Conservation (phyloP, 2,113 vertebrate genomes). For the Geococcyx californianus region DNA sequence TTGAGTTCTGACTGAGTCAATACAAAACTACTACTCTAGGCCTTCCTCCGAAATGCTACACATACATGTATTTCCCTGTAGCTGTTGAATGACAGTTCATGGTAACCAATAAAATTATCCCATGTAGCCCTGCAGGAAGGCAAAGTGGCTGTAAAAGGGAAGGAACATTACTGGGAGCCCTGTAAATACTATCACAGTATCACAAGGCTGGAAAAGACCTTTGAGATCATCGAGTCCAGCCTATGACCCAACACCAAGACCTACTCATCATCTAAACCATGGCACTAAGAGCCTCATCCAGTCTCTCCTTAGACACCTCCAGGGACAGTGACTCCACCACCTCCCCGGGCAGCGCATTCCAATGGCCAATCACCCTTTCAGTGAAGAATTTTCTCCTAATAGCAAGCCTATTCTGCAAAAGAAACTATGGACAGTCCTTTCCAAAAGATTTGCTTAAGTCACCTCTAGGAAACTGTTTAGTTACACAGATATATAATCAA, state of each 20-base stretch:
- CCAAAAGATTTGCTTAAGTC: background rate
- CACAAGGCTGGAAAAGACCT: too few relatives aligned
- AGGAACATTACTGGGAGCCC: background rate
- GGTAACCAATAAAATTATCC: background rate
- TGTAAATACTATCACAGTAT: background rate
- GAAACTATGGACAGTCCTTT: background rate
- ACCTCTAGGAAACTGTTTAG: background rate
- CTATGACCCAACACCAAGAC: too few relatives aligned
- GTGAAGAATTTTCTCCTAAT: too few relatives aligned
- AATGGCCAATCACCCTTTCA: too few relatives aligned
- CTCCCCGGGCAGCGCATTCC: too few relatives aligned
- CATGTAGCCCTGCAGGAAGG: background rate
- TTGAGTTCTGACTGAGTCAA: background rate
- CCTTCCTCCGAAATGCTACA: background rate
- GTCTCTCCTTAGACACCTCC: too few relatives aligned
- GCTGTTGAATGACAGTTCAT: background rate
- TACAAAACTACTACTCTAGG: background rate
- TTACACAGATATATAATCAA: background rate
- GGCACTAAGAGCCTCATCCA: too few relatives aligned
- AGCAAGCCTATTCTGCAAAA: background rate
- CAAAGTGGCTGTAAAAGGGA: background rate
- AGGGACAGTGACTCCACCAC: too few relatives aligned
- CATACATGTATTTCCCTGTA: slow-evolving; percentile 16
- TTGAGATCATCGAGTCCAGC: too few relatives aligned
- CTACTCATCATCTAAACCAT: too few relatives aligned